phyloP scores from a whole-genome alignment of 2,888 invertebrate genomes.

The Habroteleia sp. region DNA sequence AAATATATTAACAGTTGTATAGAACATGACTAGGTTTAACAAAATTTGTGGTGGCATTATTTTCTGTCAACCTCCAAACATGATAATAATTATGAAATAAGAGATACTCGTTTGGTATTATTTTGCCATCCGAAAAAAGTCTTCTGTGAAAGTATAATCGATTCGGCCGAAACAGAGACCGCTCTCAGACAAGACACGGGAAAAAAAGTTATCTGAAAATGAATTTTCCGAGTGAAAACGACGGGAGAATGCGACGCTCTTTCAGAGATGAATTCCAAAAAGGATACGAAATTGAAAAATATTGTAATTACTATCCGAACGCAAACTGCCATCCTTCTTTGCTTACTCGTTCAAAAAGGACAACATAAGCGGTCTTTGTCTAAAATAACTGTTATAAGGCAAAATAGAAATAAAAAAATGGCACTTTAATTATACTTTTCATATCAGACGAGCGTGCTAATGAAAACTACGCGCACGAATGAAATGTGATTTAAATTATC shows the following conservation, averaged over 20 bases:
- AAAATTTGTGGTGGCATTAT: too few relatives aligned
- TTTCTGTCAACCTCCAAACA: background rate
- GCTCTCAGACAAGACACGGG: slow-evolving; percentile 15
- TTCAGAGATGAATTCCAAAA: slow-evolving; percentile 17
- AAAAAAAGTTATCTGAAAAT: slow-evolving; percentile 28
- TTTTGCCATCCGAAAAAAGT: slow-evolving; percentile 8
- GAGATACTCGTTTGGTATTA: slow-evolving; percentile 6
- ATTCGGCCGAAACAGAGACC: slow-evolving; percentile 28
- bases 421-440: slow-evolving; percentile 49
- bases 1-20: too few relatives aligned
- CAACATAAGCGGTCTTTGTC: slow-evolving; percentile 23
- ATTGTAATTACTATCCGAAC: slow-evolving; percentile 39
- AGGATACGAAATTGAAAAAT: slow-evolving; percentile 35
- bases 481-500: slow-evolving; percentile 17
- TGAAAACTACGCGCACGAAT: slow-evolving; percentile 31
- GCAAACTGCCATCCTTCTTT: background rate
- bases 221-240: slow-evolving; percentile 37
- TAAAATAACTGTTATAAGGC: slow-evolving; percentile 46
- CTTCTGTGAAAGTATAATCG: slow-evolving; percentile 26
- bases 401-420: slow-evolving; percentile 37
- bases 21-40: too few relatives aligned
- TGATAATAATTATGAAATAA: slow-evolving; percentile 8
- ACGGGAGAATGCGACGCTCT: slow-evolving; percentile 3
- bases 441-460: slow-evolving; percentile 23
- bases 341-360: slow-evolving; percentile 14